Evolutionary conservation across 2,797 vertebrate genomes (phyloP), one percentile per base, ranked within the genome.

Genomic region (Rhynchotus rufescens): DNA sequence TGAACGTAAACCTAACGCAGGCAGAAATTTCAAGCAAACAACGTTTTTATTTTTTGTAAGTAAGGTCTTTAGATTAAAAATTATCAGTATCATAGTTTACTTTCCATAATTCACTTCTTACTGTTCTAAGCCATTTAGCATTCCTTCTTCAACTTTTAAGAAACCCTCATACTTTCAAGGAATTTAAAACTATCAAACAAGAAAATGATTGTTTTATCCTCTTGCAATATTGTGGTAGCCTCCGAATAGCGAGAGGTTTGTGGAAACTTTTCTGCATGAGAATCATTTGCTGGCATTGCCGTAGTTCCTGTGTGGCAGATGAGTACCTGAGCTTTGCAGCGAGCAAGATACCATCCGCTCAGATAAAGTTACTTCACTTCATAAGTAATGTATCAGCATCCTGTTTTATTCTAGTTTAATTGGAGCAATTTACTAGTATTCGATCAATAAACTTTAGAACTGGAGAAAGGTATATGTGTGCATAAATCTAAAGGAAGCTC

Each of bases 401-500:
- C 47, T 88, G 21, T 66, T 91, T 81, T 72, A 52, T 68, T 88
- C 44, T 47, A 54, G n/a, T 40, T 52, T 96, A 94, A 93, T 89
- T 82, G 88, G 25, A 95, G 45, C 56, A 89, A 92, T 95, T 95
- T 90, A 87, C 73, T 57, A 12, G 21, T 57, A 52, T 95, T 80
- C 78, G 76, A 89, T 96, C 83, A 94, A 93, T 96, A 95, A 93
- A 89, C 90, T 7, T 66, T 68, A 92, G 90, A 91, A 77, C 13
- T 66, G 49, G 20, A 74, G 56, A 52, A 71, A 75, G 7, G 28
- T 9, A 1, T 42, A 7, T 40, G 73, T 34, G 45, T 79, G 38
- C 51, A 28, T 82, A 84, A 94, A 77, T 66, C 56, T 86, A 71
- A 92, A 90, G 52, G 44, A 72, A 92, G 34, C 81, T 90, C 72